Evolutionary conservation across 2,888 invertebrate genomes (phyloP), one percentile per base, ranked within the genome.

Genomic region (Hirtodrosophila cameraria): DNA sequence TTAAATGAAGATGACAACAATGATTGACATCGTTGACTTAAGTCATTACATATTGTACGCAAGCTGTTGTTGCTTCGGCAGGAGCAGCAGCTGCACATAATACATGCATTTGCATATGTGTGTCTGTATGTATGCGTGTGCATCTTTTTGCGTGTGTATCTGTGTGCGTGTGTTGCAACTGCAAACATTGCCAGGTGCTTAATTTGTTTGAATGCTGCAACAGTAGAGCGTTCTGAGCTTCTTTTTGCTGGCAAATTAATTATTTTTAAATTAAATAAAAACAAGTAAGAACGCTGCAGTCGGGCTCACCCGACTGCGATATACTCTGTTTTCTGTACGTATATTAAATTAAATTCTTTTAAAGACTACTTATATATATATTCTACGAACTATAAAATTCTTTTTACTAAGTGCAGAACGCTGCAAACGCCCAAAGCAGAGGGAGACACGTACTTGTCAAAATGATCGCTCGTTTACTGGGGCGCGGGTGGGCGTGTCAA

Each of bases 1-100:
- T 79, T 75, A 73, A 75, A 81, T 81, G 81, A 75, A 75, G 79
- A 79, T 75, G 75, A 69, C 69, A 77, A 72, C 77, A 79, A 76
- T 73, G 75, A 82, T 78, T 70, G 83, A 72, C 63, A 64, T 72
- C 76, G 77, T 80, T 78, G 80, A 78, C 78, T 79, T 68, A 80
- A 78, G 68, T 77, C 75, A 78, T 81, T 81, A 81, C 81, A 81
- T 73, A 70, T 76, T 73, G 80, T 61, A 61, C 53, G 71, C 75
- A 66, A 78, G 68, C 50, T 67, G 61, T 46, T 64, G 60, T 59
- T 69, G 57, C n/a, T n/a, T n/a, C n/a, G n/a, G n/a, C 41, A 48
- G 62, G 42, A 43, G 59, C 62, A 62, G 53, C 72, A 49, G 70
- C 64, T 67, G 64, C 61, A 72, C 35, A 54, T 58, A 58, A 65